Evolutionary conservation across 2,888 invertebrate species (phyloP), one percentile per base, ranked within the genome.

Genomic region (Mesochorus sp.): DNA sequence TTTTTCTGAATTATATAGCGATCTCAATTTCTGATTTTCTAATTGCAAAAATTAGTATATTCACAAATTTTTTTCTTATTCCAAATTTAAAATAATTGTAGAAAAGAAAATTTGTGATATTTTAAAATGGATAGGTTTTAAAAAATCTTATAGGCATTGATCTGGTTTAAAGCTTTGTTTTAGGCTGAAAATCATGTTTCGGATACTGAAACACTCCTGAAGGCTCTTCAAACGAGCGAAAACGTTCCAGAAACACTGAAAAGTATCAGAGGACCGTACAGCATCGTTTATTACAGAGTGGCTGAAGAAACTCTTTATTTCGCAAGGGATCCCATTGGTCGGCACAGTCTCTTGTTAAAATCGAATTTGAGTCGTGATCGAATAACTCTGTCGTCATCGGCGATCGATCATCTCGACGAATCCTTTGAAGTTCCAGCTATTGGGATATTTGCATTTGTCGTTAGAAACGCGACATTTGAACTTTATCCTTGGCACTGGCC

Each of bases 311-410:
- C 89, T 10, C 83, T 98, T 42, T 97, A 95, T 92, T 97, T 98
- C 91, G 95, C 95, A 0, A 93, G 98, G 87, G 98, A 99, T 91
- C 93, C 93, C 82, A 94, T 97, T 88, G 98, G 98, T 37, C 93
- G 98, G 82, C 95, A 96, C 86, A 97, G 98, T 89, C 91, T 99
- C 53, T 91, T 98, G 42, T 90, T 95, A 53, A 93, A 94, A 83
- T 90, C 91, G 83, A 26, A 14, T 3, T 12, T 10, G 10, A 88
- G 89, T 77, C 83, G 91, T 8, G 84, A 82, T n/a, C 66, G 81
- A 34, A 28, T 87, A 55, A 83, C 84, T 28, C 47, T 89, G 47
- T 82, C 86, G 55, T 89, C 88, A 21, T 83, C 91, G 82, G 85
- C 87, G 88, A 92, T 90, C 57, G 92, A 92, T 88, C 86, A 90